Evolutionary conservation across 2,113 vertebrate genomes (phyloP).

Genomic region (Istiophorus platypterus): DNA sequence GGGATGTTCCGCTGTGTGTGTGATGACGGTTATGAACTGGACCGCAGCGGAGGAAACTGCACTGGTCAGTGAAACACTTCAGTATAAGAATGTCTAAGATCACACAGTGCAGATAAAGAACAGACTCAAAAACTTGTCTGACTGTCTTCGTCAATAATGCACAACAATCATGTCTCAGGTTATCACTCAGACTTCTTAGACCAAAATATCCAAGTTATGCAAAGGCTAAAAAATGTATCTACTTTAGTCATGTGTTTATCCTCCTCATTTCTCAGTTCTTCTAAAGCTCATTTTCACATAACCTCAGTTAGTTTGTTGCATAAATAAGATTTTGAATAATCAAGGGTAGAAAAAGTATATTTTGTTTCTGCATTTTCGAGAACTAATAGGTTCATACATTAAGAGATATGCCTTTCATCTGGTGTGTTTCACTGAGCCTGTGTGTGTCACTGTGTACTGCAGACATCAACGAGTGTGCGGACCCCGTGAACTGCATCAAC

Average conservation of each 20-base stretch:
- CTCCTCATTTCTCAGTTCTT: background rate
- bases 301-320: background rate
- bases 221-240: background rate
- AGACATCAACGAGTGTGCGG: conserved; percentile 95
- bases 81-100: background rate
- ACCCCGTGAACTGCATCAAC: conserved; percentile 95
- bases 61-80: conserved; percentile 84
- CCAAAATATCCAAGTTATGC: background rate
- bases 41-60: conserved; percentile 93
- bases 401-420: background rate
- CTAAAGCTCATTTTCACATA: background rate
- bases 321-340: background rate
- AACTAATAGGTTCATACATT: background rate
- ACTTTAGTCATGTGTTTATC: background rate
- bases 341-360: background rate
- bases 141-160: background rate
- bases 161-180: background rate
- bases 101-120: background rate
- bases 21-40: conserved; percentile 91
- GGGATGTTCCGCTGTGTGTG: conserved; percentile 96
- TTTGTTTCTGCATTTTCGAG: background rate
- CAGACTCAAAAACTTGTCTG: background rate
- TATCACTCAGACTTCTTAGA: background rate
- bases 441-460: conserved; percentile 32
- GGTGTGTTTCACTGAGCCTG: background rate